phyloP scores from a whole-genome alignment of 2,888 invertebrate genomes.

The Calliopum simillimum region DNA sequence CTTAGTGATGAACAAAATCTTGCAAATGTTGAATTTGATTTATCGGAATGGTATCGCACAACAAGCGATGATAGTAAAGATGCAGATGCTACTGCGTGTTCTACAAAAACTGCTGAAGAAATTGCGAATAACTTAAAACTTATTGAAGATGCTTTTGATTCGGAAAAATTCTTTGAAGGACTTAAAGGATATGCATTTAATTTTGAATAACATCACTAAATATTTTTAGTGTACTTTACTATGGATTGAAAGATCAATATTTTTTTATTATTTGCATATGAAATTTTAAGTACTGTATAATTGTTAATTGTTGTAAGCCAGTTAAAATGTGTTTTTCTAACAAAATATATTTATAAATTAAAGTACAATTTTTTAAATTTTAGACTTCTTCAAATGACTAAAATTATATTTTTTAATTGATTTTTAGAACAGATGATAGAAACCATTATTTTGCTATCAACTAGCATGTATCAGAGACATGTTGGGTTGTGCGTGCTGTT shows the following conservation, averaged over 20 bases:
- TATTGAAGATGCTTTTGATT: conserved; percentile 40
- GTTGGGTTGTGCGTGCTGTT: too few species aligned
- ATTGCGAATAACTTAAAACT: conserved; percentile 40
- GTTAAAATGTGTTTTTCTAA: background rate
- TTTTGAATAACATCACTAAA: conserved; percentile 40
- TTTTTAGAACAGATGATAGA: too few species aligned
- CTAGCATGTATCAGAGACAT: too few species aligned
- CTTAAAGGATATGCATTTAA: conserved; percentile 50
- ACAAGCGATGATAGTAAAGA: conserved; percentile 43
- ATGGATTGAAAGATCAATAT: background rate
- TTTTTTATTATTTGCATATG: conserved; percentile 1
- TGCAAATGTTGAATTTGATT: conserved; percentile 49
- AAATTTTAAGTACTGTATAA: background rate
- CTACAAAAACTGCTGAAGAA: conserved; percentile 9
- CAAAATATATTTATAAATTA: conserved; percentile 1
- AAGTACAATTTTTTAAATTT: background rate
- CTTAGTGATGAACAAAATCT: conserved; percentile 49
- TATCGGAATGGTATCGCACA: conserved; percentile 54
- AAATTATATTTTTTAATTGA: too few species aligned
- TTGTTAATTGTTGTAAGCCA: background rate
- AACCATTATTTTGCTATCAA: too few species aligned
- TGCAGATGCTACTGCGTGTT: conserved; percentile 4
- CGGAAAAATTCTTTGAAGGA: conserved; percentile 50
- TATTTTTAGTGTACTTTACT: conserved; percentile 4
- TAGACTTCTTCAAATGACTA: background rate